Conservation (phyloP, 2,888 invertebrate genomes). For the Pristionchus mayeri region DNA sequence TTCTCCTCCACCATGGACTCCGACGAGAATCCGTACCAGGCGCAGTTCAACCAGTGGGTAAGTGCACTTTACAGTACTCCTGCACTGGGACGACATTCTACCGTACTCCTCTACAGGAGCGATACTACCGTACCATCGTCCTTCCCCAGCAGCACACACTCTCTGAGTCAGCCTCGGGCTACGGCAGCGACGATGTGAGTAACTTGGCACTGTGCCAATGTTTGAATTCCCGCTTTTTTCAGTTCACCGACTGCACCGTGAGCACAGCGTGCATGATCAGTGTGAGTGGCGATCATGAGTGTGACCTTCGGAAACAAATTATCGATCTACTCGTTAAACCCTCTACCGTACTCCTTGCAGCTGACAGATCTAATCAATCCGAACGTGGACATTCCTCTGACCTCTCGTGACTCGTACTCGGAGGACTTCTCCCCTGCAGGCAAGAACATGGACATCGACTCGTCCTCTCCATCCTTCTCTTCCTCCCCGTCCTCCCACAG, state of each 20-base stretch:
- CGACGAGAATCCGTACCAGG: conserved; percentile 47
- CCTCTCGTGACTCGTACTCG: conserved; percentile 22
- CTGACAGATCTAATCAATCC: neutral
- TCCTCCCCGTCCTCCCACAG: neutral
- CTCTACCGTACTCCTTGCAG: neutral
- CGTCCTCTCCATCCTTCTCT: neutral
- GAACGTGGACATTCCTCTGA: conserved; percentile 22
- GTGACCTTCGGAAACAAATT: neutral
- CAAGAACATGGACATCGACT: neutral
- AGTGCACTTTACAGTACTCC: neutral
- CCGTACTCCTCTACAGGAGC: conserved; percentile 20
- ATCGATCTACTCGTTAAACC: neutral
- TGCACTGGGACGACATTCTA: neutral
- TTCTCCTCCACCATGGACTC: neutral
- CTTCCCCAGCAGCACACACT: conserved; percentile 10
- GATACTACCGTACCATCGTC: conserved; percentile 28
- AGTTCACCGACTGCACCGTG: neutral
- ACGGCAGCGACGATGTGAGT: neutral
- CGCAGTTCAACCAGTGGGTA: conserved; percentile 36
- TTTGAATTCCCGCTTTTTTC: conserved; percentile 30
- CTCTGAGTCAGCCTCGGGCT: neutral
- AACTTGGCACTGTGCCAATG: neutral
- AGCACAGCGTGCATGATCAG: conserved; percentile 12
- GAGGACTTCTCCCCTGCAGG: neutral
- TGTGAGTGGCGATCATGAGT: neutral